A percentile compares a stretch with the other conserved stretches of the same genome.
Evolutionary conservation across 2,797 vertebrate genomes (phyloP).

Genomic region (Coracias cyanogaster): DNA sequence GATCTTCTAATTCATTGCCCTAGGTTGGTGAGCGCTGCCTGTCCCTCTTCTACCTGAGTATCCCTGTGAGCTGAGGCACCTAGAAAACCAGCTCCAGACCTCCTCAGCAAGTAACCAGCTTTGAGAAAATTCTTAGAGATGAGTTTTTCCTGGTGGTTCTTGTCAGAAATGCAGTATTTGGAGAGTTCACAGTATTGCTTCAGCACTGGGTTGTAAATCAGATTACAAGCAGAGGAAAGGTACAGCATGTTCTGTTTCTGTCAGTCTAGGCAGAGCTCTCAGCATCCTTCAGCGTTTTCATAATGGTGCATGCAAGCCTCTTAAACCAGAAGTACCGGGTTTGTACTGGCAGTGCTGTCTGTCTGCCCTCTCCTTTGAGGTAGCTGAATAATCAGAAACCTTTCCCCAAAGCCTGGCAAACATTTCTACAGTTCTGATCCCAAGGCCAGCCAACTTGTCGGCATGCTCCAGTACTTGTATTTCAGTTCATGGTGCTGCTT

Average conservation of each 20-base stretch:
- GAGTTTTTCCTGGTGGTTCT: not conserved
- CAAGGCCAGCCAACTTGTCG: not conserved
- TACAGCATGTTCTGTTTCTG: not conserved
- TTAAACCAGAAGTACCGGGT: not conserved
- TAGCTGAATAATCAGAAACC: not conserved
- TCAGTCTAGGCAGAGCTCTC: not conserved
- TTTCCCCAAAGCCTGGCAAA: not conserved
- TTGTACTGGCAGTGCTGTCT: not conserved
- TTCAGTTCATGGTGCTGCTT: not conserved
- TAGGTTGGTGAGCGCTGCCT: not conserved
- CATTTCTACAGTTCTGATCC: not conserved
- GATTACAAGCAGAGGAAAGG: not conserved
- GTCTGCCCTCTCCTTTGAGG: not conserved
- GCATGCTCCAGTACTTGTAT: not conserved
- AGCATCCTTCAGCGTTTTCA: not conserved
- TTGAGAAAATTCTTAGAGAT: not conserved
- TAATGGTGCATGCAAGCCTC: not conserved
- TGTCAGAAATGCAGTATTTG: not conserved
- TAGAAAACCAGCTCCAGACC: not conserved
- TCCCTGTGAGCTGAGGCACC: not conserved
- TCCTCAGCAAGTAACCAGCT: not conserved
- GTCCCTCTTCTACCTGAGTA: not conserved
- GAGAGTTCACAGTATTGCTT: not conserved
- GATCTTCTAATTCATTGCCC: not conserved
- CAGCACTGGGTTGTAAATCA: not conserved